Conservation (phyloP, 2,888 invertebrate species). For the Papilio elwesi region DNA sequence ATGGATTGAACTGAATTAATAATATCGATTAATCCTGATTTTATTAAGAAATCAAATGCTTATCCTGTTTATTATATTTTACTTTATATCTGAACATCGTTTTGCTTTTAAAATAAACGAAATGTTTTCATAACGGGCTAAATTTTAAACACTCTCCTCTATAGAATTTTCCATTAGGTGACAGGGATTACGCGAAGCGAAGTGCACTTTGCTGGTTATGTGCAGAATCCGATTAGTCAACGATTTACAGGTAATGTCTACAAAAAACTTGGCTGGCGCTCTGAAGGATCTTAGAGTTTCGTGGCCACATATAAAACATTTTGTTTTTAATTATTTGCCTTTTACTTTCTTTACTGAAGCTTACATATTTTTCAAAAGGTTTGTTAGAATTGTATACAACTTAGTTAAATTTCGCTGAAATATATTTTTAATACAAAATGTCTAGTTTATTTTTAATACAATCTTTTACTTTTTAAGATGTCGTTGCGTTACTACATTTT, state of each 20-base stretch:
- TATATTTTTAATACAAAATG: too few species aligned
- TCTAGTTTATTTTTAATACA: too few species aligned
- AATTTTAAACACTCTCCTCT: background rate
- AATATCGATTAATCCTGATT: too few species aligned
- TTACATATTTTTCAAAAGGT: too few species aligned
- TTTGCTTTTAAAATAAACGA: background rate
- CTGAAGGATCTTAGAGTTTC: background rate
- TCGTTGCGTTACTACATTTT: too few species aligned
- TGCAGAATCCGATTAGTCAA: background rate
- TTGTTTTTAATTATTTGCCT: too few species aligned
- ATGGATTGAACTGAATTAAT: background rate
- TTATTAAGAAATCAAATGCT: too few species aligned
- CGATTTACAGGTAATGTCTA: background rate
- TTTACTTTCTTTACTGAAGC: too few species aligned
- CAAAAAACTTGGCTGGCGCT: background rate
- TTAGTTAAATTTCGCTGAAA: too few species aligned
- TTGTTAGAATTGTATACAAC: too few species aligned
- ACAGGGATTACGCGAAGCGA: background rate
- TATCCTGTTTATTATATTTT: background rate
- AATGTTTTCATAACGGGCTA: background rate
- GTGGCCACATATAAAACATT: background rate
- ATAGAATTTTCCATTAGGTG: conserved; percentile 6
- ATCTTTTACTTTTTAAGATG: too few species aligned
- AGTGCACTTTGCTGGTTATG: conserved; percentile 8
- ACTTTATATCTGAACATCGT: background rate